phyloP scores from a whole-genome alignment of 1,140 invertebrate species.

The Apocrypta bakeri region DNA sequence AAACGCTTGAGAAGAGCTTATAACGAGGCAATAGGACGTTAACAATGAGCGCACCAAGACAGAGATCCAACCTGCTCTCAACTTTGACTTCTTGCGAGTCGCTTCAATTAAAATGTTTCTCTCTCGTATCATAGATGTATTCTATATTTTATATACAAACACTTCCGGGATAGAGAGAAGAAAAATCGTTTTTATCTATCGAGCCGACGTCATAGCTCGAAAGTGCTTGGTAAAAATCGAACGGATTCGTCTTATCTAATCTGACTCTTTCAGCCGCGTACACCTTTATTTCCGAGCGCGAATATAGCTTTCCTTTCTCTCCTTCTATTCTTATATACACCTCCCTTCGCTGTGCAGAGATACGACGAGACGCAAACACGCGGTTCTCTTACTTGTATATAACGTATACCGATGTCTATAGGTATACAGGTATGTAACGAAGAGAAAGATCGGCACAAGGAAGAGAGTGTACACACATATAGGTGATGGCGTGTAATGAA shows the following conservation, averaged over 20 bases:
- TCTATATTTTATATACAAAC: too few species aligned
- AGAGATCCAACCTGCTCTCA: slow-evolving; percentile 23
- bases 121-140: too few species aligned
- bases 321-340: background rate
- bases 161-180: too few species aligned
- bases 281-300: background rate
- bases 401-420: too few species aligned
- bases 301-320: background rate
- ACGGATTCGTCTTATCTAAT: background rate
- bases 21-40: slow-evolving; percentile 43
- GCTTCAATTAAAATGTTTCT: too few species aligned
- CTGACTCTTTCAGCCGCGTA: background rate
- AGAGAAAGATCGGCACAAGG: background rate
- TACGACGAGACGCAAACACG: background rate
- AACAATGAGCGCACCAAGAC: slow-evolving; percentile 35
- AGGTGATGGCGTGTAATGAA: slow-evolving; percentile 37
- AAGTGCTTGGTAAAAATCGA: too few species aligned
- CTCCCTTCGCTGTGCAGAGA: background rate
- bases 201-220: too few species aligned
- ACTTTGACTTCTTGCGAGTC: slow-evolving; percentile 7
- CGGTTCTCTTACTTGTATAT: too few species aligned
- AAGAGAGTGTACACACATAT: background rate
- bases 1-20: slow-evolving; percentile 8
- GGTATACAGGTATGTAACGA: too few species aligned
- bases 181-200: too few species aligned